These are phyloP conservation scores for Cromileptes altivelis DNA, from an alignment of 2,113 vertebrate genomes.

Conservation along the genomic window DNA sequence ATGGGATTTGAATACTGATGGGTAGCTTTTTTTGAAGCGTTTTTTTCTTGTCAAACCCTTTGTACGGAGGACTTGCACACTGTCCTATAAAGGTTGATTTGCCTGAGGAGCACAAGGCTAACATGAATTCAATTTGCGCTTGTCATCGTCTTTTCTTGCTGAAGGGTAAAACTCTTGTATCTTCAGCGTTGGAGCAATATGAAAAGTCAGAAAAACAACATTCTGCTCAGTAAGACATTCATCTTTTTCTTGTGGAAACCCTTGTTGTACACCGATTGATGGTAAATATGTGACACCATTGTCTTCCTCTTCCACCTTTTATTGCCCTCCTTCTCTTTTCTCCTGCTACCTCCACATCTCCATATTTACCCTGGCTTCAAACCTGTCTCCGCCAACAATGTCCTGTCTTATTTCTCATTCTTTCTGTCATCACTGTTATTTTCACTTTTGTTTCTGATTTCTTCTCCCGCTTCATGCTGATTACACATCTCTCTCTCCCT, in stretches of 20 bases:
- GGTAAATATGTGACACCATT: neutral
- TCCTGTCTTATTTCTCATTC: neutral
- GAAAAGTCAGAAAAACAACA: neutral
- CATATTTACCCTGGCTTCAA: conserved; percentile 7
- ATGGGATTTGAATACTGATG: conserved; percentile 13
- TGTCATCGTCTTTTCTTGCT: conserved; percentile 14
- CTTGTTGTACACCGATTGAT: neutral
- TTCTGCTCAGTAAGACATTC: neutral
- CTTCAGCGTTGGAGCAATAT: neutral
- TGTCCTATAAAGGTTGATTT: conserved; percentile 14
- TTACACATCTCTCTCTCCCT: neutral
- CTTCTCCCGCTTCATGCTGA: neutral
- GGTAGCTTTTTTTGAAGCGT: conserved; percentile 8
- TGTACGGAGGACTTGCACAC: neutral
- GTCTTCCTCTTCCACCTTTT: neutral
- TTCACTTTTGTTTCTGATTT: neutral
- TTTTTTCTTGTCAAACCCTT: conserved; percentile 22
- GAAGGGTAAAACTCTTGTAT: neutral
- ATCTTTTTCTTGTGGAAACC: neutral
- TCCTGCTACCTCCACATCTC: neutral
- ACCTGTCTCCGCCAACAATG: neutral
- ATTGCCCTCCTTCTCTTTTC: neutral
- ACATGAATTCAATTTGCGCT: conserved; percentile 33
- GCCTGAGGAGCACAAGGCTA: conserved; percentile 29
- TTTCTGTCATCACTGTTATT: neutral